phyloP scores from a whole-genome alignment of 2,888 invertebrate genomes.

The Tridacna gigas region DNA sequence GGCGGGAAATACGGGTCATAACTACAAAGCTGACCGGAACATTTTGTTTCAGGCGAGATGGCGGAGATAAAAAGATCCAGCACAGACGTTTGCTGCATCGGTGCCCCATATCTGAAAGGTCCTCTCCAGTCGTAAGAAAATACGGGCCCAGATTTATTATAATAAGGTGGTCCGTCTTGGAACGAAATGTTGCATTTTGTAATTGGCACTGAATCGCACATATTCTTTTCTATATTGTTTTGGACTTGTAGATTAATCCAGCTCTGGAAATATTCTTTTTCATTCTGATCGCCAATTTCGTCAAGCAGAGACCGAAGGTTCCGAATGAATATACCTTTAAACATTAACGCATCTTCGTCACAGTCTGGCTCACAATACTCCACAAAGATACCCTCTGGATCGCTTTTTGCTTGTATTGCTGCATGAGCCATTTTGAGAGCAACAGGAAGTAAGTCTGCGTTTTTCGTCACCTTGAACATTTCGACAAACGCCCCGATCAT shows the following conservation, averaged over 20 bases:
- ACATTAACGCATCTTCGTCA: constrained; percentile 69
- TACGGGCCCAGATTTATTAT: constrained; percentile 67
- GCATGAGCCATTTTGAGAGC: constrained; percentile 66
- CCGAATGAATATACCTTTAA: constrained; percentile 71
- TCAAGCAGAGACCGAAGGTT: constrained; percentile 69
- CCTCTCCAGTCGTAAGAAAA: constrained; percentile 72
- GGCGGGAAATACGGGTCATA: constrained; percentile 69
- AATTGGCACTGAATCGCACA: constrained; percentile 64
- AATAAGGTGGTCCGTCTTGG: constrained; percentile 71
- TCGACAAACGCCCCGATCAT: constrained; percentile 67
- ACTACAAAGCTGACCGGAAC: constrained; percentile 63
- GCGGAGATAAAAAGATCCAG: constrained; percentile 69
- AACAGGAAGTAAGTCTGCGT: constrained; percentile 53
- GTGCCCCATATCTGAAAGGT: constrained; percentile 67
- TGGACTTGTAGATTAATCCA: constrained; percentile 65
- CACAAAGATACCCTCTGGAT: constrained; percentile 63
- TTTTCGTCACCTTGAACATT: constrained; percentile 60
- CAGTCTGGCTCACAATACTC: constrained; percentile 70
- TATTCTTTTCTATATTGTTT: constrained; percentile 60
- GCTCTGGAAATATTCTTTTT: constrained; percentile 55
- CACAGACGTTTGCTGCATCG: constrained; percentile 71
- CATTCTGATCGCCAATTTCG: constrained; percentile 47
- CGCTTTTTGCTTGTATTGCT: constrained; percentile 58
- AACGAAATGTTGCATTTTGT: constrained; percentile 70
- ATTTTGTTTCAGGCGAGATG: constrained; percentile 63